Conservation (phyloP, 30 jellyfish, hydroid and myxozoan genomes). For the Nemopilema nomurai region DNA sequence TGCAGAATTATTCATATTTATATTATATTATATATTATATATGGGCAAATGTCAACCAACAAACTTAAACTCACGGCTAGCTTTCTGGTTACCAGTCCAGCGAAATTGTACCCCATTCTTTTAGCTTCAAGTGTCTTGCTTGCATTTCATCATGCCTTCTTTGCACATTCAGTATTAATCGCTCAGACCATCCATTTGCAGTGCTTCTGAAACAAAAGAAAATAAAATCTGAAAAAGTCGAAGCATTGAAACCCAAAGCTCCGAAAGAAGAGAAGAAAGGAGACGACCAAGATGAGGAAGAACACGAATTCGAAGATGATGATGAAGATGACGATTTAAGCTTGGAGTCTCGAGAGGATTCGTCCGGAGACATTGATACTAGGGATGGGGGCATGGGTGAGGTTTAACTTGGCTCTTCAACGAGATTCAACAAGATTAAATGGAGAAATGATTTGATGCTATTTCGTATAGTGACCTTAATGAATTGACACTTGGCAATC, state of each 20-base stretch:
- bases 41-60: too few relatives aligned
- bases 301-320: conserved; percentile 61
- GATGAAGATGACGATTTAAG: conserved; percentile 42
- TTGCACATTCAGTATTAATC: not conserved
- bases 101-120: too few relatives aligned
- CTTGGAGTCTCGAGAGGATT: conserved; percentile 39
- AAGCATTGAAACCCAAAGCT: conserved; percentile 25
- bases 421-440: too few relatives aligned
- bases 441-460: not conserved
- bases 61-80: too few relatives aligned
- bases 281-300: conserved; percentile 54
- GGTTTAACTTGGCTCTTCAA: not conserved
- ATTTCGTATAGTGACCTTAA: not conserved
- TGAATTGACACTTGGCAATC: not conserved
- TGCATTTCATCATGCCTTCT: not conserved
- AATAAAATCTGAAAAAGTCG: conserved; percentile 40
- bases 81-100: too few relatives aligned
- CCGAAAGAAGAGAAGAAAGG: not conserved
- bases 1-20: too few relatives aligned
- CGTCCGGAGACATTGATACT: conserved; percentile 47
- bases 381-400: conserved; percentile 76
- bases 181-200: not conserved
- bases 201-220: conserved; percentile 29
- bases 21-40: too few relatives aligned
- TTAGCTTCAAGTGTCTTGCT: too few relatives aligned